phyloP scores from a whole-genome alignment of 2,113 vertebrate species.

The Microtus ochrogaster region DNA sequence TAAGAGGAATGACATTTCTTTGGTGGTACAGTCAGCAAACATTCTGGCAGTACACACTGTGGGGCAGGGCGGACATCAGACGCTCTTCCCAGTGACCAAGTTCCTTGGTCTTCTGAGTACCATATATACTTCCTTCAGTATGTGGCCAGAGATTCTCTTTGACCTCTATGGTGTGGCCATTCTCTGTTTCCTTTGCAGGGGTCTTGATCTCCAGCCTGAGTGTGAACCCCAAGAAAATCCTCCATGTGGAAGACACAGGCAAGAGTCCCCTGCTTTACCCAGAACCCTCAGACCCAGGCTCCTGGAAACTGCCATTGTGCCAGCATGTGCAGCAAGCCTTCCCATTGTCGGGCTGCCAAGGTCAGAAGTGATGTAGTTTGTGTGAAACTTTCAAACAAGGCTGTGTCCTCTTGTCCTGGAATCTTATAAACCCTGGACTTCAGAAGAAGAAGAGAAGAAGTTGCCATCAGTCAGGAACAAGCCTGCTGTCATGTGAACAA shows the following conservation, averaged over 20 bases:
- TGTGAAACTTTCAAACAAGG: background rate
- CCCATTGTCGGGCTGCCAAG: constrained; percentile 80
- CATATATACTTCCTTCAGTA: background rate
- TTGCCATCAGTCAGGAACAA: background rate
- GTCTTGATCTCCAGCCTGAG: constrained; percentile 88
- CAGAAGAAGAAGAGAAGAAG: constrained; percentile 49
- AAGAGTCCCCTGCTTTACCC: constrained; percentile 85
- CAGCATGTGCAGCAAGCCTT: constrained; percentile 89
- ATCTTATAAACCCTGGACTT: background rate
- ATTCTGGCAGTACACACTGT: background rate
- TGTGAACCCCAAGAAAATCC: constrained; percentile 80
- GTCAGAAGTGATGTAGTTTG: background rate
- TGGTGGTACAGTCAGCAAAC: background rate
- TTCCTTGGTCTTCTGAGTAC: background rate
- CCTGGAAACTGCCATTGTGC: constrained; percentile 87
- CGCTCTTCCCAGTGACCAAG: background rate
- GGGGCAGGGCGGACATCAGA: background rate
- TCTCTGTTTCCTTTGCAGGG: constrained; percentile 86
- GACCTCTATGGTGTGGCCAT: background rate
- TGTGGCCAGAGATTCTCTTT: background rate
- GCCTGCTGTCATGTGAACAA: rapidly evolving
- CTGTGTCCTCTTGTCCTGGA: background rate
- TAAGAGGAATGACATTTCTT: background rate
- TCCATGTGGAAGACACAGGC: constrained; percentile 80
- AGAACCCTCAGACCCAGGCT: constrained; percentile 85